Evolutionary conservation across 2,797 vertebrate genomes (phyloP).

Genomic region (Pelodytes ibericus): DNA sequence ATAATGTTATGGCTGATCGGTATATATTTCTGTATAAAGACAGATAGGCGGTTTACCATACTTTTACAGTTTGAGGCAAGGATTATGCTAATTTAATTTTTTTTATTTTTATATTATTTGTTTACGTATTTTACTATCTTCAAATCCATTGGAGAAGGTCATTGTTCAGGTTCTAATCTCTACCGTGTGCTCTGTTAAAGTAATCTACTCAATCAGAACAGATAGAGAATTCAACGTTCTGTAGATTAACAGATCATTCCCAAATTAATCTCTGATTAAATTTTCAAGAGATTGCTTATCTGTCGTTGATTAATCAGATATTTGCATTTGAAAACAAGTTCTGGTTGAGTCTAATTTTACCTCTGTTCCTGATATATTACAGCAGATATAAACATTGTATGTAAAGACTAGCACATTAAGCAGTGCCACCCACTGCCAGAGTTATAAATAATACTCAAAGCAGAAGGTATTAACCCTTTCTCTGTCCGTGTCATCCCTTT

Average conservation of each 20-base stretch:
- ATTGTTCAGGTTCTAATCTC: constrained; percentile 3
- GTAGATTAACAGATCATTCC: constrained; percentile 31
- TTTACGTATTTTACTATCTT: neutral
- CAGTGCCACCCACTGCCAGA: neutral
- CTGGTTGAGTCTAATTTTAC: neutral
- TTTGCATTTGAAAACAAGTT: neutral
- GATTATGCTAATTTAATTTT: too few species aligned
- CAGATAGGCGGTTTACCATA: too few species aligned
- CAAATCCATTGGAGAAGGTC: neutral
- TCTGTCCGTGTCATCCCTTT: too few species aligned
- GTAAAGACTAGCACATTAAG: neutral
- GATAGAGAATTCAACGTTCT: constrained; percentile 15
- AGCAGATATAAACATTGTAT: too few species aligned
- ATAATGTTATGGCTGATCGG: too few species aligned
- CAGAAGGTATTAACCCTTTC: too few species aligned
- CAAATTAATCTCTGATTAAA: constrained; percentile 40
- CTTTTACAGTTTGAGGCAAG: too few species aligned
- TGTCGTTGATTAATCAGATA: neutral
- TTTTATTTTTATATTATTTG: too few species aligned
- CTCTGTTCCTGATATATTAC: neutral
- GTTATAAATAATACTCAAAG: too few species aligned
- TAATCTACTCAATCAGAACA: constrained; percentile 21
- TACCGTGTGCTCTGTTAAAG: constrained; percentile 20
- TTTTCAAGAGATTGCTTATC: neutral
- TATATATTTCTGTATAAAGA: too few species aligned